These are phyloP conservation scores for Phyllotis vaccarum DNA, from an alignment of 2,797 vertebrate species.

Conservation along the genomic window DNA sequence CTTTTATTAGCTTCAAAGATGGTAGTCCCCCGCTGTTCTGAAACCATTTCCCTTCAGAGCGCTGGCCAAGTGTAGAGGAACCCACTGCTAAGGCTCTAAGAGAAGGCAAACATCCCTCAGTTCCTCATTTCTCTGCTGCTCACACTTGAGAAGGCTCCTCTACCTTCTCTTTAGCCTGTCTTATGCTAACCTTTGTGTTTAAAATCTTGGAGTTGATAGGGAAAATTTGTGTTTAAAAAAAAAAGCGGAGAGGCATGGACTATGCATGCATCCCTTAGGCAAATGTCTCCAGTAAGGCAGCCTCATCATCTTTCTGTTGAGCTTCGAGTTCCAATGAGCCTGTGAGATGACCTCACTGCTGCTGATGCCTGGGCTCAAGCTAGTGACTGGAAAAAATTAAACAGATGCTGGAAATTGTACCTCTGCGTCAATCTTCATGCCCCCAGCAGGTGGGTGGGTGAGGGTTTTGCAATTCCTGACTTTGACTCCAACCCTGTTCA, in stretches of 20 bases:
- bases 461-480: background rate
- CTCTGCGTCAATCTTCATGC: background rate
- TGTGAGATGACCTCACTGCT: background rate
- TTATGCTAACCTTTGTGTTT: background rate
- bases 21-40: background rate
- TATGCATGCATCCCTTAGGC: background rate
- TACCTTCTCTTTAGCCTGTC: background rate
- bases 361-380: background rate
- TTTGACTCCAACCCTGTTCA: background rate
- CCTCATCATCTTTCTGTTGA: background rate
- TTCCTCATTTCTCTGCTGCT: background rate
- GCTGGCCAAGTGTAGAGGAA: background rate
- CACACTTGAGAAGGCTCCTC: background rate
- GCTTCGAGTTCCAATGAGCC: background rate
- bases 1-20: background rate
- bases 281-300: background rate
- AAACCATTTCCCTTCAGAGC: background rate
- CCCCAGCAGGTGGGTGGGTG: too few species aligned
- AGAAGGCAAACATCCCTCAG: background rate
- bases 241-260: background rate
- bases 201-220: background rate
- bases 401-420: background rate
- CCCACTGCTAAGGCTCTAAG: rapidly evolving
- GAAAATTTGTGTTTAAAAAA: background rate
- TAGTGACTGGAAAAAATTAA: background rate